Evolutionary conservation across 2,888 invertebrate genomes (phyloP).

Genomic region (Tillus elongatus): DNA sequence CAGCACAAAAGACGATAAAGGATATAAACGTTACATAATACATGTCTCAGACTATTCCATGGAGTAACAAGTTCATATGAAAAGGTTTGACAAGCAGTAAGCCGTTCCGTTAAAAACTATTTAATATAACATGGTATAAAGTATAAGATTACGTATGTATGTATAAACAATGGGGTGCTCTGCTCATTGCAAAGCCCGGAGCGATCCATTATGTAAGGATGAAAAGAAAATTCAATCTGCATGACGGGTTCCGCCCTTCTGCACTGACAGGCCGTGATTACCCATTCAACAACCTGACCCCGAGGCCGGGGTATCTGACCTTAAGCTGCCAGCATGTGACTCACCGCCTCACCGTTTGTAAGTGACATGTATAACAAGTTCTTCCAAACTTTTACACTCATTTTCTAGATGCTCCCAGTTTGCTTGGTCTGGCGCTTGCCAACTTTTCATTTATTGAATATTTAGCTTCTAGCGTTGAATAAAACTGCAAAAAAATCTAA

Average conservation of each 20-base stretch:
- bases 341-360: constrained; percentile 31
- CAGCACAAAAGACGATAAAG: too few species aligned
- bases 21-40: too few species aligned
- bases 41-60: neutral
- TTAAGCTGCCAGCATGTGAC: constrained; percentile 31
- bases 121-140: constrained; percentile 28
- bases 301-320: constrained; percentile 33
- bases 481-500: too few species aligned
- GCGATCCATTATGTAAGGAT: constrained; percentile 42
- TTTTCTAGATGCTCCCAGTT: too few species aligned
- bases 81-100: constrained; percentile 16
- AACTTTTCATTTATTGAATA: too few species aligned
- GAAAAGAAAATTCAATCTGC: constrained; percentile 44
- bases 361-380: constrained; percentile 40
- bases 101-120: constrained; percentile 23
- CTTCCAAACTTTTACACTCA: constrained; percentile 25
- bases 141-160: constrained; percentile 27
- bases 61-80: constrained; percentile 15
- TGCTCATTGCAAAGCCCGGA: constrained; percentile 28
- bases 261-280: constrained; percentile 43
- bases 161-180: constrained; percentile 36
- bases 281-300: constrained; percentile 40
- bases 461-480: too few species aligned
- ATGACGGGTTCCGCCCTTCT: constrained; percentile 40
- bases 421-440: too few species aligned